Evolutionary conservation across 2,888 invertebrate genomes (phyloP).

Genomic region (Mythimna loreyi): DNA sequence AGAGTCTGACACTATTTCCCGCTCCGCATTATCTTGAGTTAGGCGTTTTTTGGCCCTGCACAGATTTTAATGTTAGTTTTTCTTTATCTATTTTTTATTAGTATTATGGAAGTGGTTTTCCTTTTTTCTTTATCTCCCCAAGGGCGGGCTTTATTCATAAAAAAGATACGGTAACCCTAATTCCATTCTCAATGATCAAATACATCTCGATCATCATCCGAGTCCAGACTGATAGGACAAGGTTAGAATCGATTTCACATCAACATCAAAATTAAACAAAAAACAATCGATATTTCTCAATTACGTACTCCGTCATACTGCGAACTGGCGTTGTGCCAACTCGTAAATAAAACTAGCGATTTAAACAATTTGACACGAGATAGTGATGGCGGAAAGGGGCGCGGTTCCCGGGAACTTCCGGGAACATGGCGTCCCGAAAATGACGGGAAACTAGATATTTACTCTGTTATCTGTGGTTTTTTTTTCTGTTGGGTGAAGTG

Average conservation of each 20-base stretch:
- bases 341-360: constrained; percentile 40
- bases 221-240: not conserved
- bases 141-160: too few relatives aligned
- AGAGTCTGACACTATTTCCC: too few relatives aligned
- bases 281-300: constrained; percentile 23
- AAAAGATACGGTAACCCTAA: too few relatives aligned
- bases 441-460: constrained; percentile 38
- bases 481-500: not conserved
- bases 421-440: constrained; percentile 26
- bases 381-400: constrained; percentile 52
- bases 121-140: too few relatives aligned
- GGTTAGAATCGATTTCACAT: constrained; percentile 35
- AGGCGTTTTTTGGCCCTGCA: too few relatives aligned
- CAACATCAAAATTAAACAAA: constrained; percentile 30
- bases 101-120: too few relatives aligned
- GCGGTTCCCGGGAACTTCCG: constrained; percentile 21
- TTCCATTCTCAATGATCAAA: not conserved
- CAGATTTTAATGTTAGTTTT: too few relatives aligned
- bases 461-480: constrained; percentile 17
- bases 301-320: not conserved
- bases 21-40: too few relatives aligned
- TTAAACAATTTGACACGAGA: constrained; percentile 61
- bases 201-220: not conserved
- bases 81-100: too few relatives aligned
- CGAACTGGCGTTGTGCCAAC: constrained; percentile 26